phyloP scores from a whole-genome alignment of 30 jellyfish, hydroid and myxozoan species.

The Pelagia noctiluca region DNA sequence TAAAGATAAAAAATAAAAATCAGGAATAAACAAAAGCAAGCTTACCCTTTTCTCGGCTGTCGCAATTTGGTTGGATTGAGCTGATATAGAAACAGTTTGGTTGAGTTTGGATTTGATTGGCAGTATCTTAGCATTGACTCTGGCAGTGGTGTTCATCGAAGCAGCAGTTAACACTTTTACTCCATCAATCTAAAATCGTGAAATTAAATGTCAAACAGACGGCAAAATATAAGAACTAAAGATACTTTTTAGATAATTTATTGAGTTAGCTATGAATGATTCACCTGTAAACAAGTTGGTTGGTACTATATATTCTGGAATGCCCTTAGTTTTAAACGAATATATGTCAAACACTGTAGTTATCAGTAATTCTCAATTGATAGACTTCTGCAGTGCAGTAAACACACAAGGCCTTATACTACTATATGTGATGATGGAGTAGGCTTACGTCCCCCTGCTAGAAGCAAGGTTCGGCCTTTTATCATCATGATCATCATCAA shows the following conservation, averaged over 20 bases:
- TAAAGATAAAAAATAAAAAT: not conserved
- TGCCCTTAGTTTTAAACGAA: not conserved
- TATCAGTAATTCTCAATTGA: no score
- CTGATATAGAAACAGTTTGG: conserved; percentile 44
- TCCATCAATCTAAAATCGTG: conserved; percentile 51
- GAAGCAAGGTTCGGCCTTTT: no score
- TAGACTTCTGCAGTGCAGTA: no score
- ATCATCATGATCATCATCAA: not conserved
- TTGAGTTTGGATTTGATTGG: conserved; percentile 63
- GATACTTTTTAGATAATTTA: not conserved
- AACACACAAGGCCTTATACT: no score
- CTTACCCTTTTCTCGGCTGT: conserved; percentile 54
- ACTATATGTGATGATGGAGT: no score
- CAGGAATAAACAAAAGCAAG: not conserved
- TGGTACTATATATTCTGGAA: not conserved
- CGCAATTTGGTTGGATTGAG: conserved; percentile 48
- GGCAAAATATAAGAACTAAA: not conserved
- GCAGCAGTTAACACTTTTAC: conserved; percentile 62
- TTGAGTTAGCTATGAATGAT: not conserved
- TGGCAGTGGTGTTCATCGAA: conserved; percentile 50
- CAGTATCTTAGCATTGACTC: conserved; percentile 54
- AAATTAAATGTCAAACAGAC: not conserved
- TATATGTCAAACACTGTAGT: not conserved
- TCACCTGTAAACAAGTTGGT: not conserved
- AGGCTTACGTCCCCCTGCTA: no score